Evolutionary conservation across 2,113 vertebrate genomes (phyloP).

Genomic region (Garra rufa): DNA sequence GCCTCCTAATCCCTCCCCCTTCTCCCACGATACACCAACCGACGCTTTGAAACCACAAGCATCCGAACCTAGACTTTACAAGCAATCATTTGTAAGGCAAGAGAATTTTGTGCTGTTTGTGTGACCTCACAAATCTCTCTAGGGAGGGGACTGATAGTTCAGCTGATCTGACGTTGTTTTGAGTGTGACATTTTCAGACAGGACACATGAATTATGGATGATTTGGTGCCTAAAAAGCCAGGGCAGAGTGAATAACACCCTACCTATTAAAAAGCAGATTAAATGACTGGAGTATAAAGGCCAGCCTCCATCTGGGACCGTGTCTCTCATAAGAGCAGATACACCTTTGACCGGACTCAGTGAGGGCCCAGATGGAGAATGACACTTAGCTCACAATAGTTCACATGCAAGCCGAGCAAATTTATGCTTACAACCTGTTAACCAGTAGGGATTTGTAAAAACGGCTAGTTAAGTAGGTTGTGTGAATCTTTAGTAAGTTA

Average conservation of each 20-base stretch:
- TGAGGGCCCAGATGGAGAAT: not conserved
- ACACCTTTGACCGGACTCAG: conserved; percentile 15
- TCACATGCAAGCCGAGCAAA: not conserved
- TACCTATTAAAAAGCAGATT: conserved; percentile 29
- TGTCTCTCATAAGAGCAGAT: conserved; percentile 1
- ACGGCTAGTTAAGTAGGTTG: not conserved
- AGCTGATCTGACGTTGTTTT: conserved; percentile 19
- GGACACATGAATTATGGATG: conserved; percentile 54
- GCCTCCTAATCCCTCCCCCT: not conserved
- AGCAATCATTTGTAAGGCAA: not conserved
- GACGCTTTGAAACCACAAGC: not conserved
- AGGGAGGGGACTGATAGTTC: conserved; percentile 24
- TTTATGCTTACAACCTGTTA: not conserved
- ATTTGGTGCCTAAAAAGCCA: conserved; percentile 34
- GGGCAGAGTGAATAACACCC: conserved; percentile 10
- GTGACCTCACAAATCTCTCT: conserved; percentile 21
- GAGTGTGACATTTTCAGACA: conserved; percentile 50
- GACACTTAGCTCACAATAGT: not conserved
- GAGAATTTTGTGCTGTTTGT: not conserved
- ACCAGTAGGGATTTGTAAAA: not conserved
- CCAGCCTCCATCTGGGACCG: conserved; percentile 14
- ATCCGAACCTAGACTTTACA: conserved; percentile 33
- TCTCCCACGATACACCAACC: not conserved
- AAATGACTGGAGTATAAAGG: conserved; percentile 31
- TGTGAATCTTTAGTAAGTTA: not conserved